phyloP scores from a whole-genome alignment of 2,113 vertebrate genomes.

The Myocastor coypus region DNA sequence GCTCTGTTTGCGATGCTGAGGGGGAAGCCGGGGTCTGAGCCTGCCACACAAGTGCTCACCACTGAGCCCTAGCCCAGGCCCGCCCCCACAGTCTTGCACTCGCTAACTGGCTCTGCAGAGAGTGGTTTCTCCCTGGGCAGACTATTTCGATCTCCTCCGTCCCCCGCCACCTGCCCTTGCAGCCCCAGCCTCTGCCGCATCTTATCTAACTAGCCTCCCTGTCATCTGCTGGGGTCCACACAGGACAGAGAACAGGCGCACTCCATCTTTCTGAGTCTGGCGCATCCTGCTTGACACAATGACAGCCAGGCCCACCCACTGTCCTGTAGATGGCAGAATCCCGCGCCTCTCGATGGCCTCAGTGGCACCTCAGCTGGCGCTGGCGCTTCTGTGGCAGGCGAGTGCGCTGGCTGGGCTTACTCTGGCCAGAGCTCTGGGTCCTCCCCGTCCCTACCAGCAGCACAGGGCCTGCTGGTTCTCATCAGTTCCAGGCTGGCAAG shows the following conservation, averaged over 20 bases:
- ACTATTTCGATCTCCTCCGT: background rate
- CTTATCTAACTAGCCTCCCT: background rate
- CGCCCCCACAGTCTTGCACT: fast-evolving
- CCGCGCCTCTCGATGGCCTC: background rate
- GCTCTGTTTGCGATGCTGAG: background rate
- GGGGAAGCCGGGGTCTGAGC: background rate
- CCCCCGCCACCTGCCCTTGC: too few relatives aligned
- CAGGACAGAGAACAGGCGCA: background rate
- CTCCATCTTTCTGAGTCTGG: background rate
- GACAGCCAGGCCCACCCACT: background rate
- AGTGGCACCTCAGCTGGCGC: too few relatives aligned
- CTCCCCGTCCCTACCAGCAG: background rate
- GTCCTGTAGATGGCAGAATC: background rate
- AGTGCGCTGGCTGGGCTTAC: background rate
- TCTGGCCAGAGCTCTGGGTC: background rate
- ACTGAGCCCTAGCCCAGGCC: background rate
- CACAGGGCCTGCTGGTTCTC: background rate
- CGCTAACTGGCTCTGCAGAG: background rate
- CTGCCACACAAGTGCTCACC: background rate
- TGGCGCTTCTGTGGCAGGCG: background rate
- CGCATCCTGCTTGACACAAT: background rate
- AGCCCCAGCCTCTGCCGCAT: background rate
- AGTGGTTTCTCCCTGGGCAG: background rate
- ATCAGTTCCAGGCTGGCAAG: background rate
- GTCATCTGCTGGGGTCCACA: background rate